Base-by-base conservation (phyloP, 2,797 vertebrate genomes). In the Rhabdomys pumilio region DNA sequence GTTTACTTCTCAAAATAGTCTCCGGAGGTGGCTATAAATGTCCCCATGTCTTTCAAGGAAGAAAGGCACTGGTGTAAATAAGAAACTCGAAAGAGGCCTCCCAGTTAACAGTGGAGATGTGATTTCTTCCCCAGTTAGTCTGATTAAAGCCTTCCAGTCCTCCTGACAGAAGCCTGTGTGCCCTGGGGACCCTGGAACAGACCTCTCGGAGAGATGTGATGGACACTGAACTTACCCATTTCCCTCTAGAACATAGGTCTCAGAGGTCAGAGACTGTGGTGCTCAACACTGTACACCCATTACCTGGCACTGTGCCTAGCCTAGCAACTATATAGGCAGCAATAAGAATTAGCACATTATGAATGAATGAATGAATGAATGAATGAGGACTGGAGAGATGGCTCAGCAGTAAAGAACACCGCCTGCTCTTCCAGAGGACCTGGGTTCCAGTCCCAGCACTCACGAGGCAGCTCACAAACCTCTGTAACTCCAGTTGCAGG, bases 91-190 rank as follows among this genome's bases (percentile, higher is more conserved):
- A 55, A 0, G 0, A 3, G 44, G 92, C 24, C 81, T 50, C 63
- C 29, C 12, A 59, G 24, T 53, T 77, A 85, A 50, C 41, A 75
- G 31, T 79, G 17, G 44, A 91, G 84, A 31, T 79, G 6, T 73
- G 72, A 89, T 63, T 96, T 59, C 79, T 63, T 83, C 31, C 55
- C 59, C 63, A 47, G 55, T 41, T 9, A n/a, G 44, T 65, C 50
- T 77, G 89, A 95, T 90, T 47, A 90, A 95, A 93, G 87, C 11
- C 31, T 86, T 53, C 6, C 34, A 76, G 7, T 59, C 34, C 85
- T 90, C 89, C 86, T 53, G 34, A 92, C n/a, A 94, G 84, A 67
- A 50, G 63, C 47, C 63, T 15, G 55, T 34, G 31, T n/a, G 13
- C 12, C 53, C 69, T 20, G 7, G 67, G 61, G 83, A 29, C 38